These are phyloP conservation scores for Ferdinandea cuprea DNA, from an alignment of 2,888 invertebrate species.

Conservation along the genomic window DNA sequence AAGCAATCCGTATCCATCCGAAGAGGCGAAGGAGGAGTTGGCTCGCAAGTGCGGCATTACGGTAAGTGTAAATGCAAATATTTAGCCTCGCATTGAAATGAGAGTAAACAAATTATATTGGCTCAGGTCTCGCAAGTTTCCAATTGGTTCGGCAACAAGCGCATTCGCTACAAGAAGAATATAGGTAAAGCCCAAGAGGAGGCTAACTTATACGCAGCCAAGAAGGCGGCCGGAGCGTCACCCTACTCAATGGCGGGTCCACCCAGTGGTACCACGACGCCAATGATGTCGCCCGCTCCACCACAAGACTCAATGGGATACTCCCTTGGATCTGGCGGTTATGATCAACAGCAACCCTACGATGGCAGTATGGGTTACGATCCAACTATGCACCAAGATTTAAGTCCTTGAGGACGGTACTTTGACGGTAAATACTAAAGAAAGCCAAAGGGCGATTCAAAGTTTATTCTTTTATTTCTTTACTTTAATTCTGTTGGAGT, in stretches of 20 bases:
- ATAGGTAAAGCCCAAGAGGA: slow-evolving; percentile 99
- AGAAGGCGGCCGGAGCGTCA: slow-evolving; percentile 96
- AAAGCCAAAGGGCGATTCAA: slow-evolving; percentile 50
- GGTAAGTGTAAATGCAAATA: slow-evolving; percentile 84
- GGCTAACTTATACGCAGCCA: slow-evolving; percentile 99
- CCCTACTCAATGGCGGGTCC: slow-evolving; percentile 94
- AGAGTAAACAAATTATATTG: not conserved
- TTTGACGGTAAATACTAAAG: slow-evolving; percentile 78
- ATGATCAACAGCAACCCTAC: slow-evolving; percentile 94
- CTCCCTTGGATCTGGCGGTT: slow-evolving; percentile 95
- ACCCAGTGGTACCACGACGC: slow-evolving; percentile 94
- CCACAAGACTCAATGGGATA: slow-evolving; percentile 97
- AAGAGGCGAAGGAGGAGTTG: slow-evolving; percentile 99
- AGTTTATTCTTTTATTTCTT: slow-evolving; percentile 58
- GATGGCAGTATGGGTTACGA: slow-evolving; percentile 96
- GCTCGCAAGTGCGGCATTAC: slow-evolving; percentile 99
- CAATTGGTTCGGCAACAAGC: slow-evolving; percentile 99
- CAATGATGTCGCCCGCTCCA: slow-evolving; percentile 97
- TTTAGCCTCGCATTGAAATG: not conserved
- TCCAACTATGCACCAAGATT: slow-evolving; percentile 93
- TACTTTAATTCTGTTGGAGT: slow-evolving; percentile 59
- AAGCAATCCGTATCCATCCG: slow-evolving; percentile 99
- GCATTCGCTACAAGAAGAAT: slow-evolving; percentile 99
- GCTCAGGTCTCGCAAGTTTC: slow-evolving; percentile 89
- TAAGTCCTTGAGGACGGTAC: slow-evolving; percentile 85